Percentiles rank a stretch among this genome's conserved stretches.
These are phyloP conservation scores for Drosophila funebris DNA, from an alignment of 1,140 invertebrate species.

Conservation along the genomic window DNA sequence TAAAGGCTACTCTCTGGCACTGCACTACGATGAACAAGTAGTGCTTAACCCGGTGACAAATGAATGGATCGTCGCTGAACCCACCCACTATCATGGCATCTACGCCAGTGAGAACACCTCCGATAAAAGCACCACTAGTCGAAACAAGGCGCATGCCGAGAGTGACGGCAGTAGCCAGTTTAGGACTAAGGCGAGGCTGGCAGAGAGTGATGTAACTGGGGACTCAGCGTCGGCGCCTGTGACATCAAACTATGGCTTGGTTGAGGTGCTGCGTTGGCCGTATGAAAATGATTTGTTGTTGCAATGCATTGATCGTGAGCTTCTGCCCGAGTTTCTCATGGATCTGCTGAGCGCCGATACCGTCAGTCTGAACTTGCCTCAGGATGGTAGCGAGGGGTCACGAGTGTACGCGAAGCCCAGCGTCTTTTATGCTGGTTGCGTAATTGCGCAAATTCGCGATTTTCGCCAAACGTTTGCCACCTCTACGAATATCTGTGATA, in stretches of 20 bases:
- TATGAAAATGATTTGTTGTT: slow-evolving; percentile 91
- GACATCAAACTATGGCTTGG: slow-evolving; percentile 85
- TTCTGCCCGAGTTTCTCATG: slow-evolving; percentile 93
- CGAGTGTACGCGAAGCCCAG: slow-evolving; percentile 85
- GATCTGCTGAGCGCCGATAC: slow-evolving; percentile 92
- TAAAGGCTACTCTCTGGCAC: slow-evolving; percentile 94
- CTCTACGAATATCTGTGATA: slow-evolving; percentile 88
- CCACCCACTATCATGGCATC: not conserved
- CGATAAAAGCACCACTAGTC: slow-evolving; percentile 47
- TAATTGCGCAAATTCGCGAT: slow-evolving; percentile 95
- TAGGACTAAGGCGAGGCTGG: slow-evolving; percentile 38
- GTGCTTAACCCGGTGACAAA: slow-evolving; percentile 64
- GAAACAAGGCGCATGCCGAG: slow-evolving; percentile 41
- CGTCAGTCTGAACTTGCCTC: slow-evolving; percentile 62
- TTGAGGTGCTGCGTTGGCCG: slow-evolving; percentile 90
- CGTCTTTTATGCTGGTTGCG: slow-evolving; percentile 95
- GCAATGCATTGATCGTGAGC: slow-evolving; percentile 92
- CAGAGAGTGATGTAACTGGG: slow-evolving; percentile 12
- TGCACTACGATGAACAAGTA: slow-evolving; percentile 85
- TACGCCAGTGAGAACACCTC: slow-evolving; percentile 23
- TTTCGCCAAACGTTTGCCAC: slow-evolving; percentile 91
- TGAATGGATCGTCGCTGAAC: slow-evolving; percentile 50
- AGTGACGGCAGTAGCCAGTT: slow-evolving; percentile 2
- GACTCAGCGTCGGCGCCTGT: slow-evolving; percentile 9
- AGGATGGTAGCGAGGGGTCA: slow-evolving; percentile 67